Evolutionary conservation across 2,113 vertebrate species (phyloP).

Genomic region (Aegithalos caudatus): DNA sequence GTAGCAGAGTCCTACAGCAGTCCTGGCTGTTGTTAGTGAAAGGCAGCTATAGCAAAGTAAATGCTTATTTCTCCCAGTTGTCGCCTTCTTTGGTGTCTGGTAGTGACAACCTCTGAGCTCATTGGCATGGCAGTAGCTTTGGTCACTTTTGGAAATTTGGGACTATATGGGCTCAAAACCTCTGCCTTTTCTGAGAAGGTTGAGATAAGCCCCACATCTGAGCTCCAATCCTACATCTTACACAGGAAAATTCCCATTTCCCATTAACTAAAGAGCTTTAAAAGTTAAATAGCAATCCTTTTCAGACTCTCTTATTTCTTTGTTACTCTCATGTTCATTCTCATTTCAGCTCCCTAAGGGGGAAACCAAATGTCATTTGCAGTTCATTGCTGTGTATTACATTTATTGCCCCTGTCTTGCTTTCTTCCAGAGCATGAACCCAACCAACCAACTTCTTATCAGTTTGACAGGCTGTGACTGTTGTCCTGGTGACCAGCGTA

Average conservation of each 20-base stretch:
- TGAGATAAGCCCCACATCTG: background rate
- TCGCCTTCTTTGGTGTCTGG: background rate
- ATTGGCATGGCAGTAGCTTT: background rate
- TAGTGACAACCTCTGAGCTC: background rate
- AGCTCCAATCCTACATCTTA: background rate
- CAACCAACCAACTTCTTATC: constrained; percentile 18
- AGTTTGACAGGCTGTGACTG: background rate
- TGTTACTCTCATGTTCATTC: background rate
- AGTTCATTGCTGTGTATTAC: background rate
- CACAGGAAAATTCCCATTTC: background rate
- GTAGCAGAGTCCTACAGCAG: background rate
- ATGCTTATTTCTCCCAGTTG: background rate
- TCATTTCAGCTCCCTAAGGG: background rate
- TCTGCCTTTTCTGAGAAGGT: background rate
- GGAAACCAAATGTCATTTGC: background rate
- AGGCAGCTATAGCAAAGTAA: background rate
- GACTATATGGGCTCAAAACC: background rate
- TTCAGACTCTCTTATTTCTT: background rate
- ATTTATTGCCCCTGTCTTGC: background rate
- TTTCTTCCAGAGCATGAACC: background rate
- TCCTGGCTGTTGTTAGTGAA: background rate
- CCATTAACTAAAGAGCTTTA: background rate
- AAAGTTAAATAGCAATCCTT: background rate
- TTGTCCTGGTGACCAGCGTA: background rate
- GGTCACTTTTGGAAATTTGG: background rate